These are phyloP conservation scores for Atta colombica DNA, from an alignment of 1,140 invertebrate species.

Conservation along the genomic window DNA sequence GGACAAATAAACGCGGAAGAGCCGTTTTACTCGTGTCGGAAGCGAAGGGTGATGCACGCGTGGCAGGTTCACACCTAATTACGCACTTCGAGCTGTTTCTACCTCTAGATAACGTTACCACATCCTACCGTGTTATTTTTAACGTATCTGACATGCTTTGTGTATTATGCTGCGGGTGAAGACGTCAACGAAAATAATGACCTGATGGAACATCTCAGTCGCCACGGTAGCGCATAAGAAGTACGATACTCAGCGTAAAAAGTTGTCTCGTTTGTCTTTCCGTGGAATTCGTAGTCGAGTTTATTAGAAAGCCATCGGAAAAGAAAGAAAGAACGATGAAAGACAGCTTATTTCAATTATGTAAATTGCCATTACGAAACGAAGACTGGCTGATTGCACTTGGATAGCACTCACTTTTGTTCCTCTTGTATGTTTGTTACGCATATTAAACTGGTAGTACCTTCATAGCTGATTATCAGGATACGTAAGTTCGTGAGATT, in stretches of 20 bases:
- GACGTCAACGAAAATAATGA: conserved; percentile 29
- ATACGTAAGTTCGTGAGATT: conserved; percentile 7
- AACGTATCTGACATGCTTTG: conserved; percentile 16
- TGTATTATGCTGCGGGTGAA: background rate
- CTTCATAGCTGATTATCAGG: background rate
- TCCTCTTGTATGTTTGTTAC: background rate
- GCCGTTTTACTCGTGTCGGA: conserved; percentile 36
- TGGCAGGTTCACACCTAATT: conserved; percentile 58
- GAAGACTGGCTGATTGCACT: conserved; percentile 21
- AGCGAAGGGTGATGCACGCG: background rate
- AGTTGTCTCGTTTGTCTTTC: conserved; percentile 41
- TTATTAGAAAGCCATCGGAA: conserved; percentile 26
- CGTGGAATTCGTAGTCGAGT: conserved; percentile 35
- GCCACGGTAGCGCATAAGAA: background rate
- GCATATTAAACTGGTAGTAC: background rate
- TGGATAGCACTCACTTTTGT: background rate
- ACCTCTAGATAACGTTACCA: background rate
- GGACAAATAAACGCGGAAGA: conserved; percentile 65
- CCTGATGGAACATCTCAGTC: background rate
- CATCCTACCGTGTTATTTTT: conserved; percentile 7
- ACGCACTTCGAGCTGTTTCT: background rate
- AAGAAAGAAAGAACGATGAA: background rate
- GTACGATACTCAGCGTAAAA: conserved; percentile 17
- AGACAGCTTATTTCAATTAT: conserved; percentile 51
- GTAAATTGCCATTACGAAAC: conserved; percentile 20